Base-by-base conservation (phyloP, 2,888 invertebrate species). In the Lasius platythorax region DNA sequence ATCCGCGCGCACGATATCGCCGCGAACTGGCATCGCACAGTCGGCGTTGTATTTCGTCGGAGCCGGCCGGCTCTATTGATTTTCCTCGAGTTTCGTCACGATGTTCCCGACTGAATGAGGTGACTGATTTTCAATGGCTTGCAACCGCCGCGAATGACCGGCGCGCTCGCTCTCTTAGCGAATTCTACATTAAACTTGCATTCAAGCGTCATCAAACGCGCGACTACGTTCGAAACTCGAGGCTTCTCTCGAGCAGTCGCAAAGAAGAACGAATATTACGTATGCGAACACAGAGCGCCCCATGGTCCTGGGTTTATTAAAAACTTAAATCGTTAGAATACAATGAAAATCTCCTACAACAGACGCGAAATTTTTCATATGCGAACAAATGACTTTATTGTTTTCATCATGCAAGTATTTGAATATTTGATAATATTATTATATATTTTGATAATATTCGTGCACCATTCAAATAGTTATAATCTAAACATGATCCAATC, bases 121-220 rank as follows among this genome's bases (percentile, higher is more conserved):
- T 88, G 91, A 91, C 92, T 92, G 89, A 92, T 92, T 92, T 92
- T 92, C 91, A 92, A 92, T 92, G 89, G 91, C 46, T 72, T 56
- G 70, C 74, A 84, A 63, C 83, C 72, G 63, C 58, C 63, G 50
- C 83, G 85, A 91, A 91, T 89, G 87, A 88, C 88, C 87, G 61
- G 84, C 85, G 67, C 85, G 67, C 84, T 81, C 82, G 67, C 85
- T 81, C 85, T 87, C 85, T 87, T 79, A 84, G 85, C 76, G 83
- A 85, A 78, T 87, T 72, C 86, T 74, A 84, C 86, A 88, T 90
- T 90, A 88, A 91, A 83, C 70, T 82, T 68, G 81, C 81, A 91
- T 91, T 91, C 89, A 89, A 90, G 87, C 88, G 68, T 90, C 87
- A 76, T 86, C 85, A 85, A 84, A 76, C 83, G 72, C 64, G 64